Percentiles rank a stretch among this genome's conserved stretches.
Conservation (phyloP, 2,797 vertebrate species). For the Macropodus opercularis region DNA sequence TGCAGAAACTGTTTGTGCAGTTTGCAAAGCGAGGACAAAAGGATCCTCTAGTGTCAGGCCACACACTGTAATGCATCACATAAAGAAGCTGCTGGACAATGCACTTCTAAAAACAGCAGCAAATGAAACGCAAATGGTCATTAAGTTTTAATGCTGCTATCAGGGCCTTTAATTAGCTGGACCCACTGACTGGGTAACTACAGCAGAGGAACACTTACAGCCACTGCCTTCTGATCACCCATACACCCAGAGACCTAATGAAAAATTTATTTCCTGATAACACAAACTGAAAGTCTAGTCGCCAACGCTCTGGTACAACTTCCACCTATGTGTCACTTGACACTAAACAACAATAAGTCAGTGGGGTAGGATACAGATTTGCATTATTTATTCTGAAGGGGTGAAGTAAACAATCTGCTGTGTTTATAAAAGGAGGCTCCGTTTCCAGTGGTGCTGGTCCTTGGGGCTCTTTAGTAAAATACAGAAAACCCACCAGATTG, state of each 20-base stretch:
- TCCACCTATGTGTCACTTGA: slow-evolving; percentile 45
- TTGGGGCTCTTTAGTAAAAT: background rate
- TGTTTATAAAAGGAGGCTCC: slow-evolving; percentile 17
- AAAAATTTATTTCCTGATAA: slow-evolving; percentile 66
- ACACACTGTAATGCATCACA: slow-evolving; percentile 14
- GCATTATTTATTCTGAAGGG: slow-evolving; percentile 64
- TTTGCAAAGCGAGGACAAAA: slow-evolving; percentile 13
- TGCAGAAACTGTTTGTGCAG: slow-evolving; percentile 3
- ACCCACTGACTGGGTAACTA: slow-evolving; percentile 42
- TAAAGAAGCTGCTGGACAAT: slow-evolving; percentile 33
- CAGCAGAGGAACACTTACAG: slow-evolving; percentile 29
- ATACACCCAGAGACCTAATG: slow-evolving; percentile 34
- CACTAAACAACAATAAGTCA: slow-evolving; percentile 46
- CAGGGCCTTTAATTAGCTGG: slow-evolving; percentile 58
- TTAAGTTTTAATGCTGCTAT: slow-evolving; percentile 60
- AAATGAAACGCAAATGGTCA: slow-evolving; percentile 43
- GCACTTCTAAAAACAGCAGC: slow-evolving; percentile 49
- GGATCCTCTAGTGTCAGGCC: slow-evolving; percentile 14
- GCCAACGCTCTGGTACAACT: slow-evolving; percentile 12
- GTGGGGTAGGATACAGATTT: slow-evolving; percentile 44
- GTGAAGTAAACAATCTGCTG: slow-evolving; percentile 54
- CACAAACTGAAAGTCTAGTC: slow-evolving; percentile 37
- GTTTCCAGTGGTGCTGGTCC: no score
- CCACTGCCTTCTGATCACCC: slow-evolving; percentile 11
- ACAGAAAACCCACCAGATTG: background rate